Evolutionary conservation across 2,797 vertebrate species (phyloP).

Genomic region (Decapterus maruadsi): DNA sequence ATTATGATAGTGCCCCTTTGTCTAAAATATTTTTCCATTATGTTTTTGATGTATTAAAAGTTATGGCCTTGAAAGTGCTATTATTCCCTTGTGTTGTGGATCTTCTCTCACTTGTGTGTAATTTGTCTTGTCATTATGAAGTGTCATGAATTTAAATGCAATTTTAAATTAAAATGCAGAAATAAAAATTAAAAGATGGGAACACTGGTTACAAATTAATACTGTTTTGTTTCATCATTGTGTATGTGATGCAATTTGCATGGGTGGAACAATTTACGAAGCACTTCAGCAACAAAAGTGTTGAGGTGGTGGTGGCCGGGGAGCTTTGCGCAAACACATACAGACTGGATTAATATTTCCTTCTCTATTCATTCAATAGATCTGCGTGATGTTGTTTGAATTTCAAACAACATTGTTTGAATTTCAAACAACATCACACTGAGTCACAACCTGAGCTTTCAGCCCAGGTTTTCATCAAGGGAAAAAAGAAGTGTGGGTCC

Average conservation of each 20-base stretch:
- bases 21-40: conserved; percentile 11
- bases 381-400: no score
- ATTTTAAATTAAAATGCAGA: background rate
- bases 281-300: background rate
- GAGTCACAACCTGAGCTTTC: conserved; percentile 2
- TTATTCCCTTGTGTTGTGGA: background rate
- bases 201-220: background rate
- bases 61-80: background rate
- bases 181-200: background rate
- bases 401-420: no score
- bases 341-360: background rate
- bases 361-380: no score
- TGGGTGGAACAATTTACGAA: background rate
- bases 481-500: background rate
- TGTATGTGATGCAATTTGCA: background rate
- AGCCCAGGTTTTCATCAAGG: background rate
- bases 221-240: background rate
- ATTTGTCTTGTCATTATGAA: background rate
- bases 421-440: background rate
- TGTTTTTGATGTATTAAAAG: conserved; percentile 15
- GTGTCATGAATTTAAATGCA: background rate
- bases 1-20: background rate
- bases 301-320: background rate
- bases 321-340: background rate
- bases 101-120: background rate